A percentile compares a stretch with the other conserved stretches of the same genome.
Evolutionary conservation across 2,113 vertebrate genomes (phyloP).

Genomic region (Oryzias celebensis): DNA sequence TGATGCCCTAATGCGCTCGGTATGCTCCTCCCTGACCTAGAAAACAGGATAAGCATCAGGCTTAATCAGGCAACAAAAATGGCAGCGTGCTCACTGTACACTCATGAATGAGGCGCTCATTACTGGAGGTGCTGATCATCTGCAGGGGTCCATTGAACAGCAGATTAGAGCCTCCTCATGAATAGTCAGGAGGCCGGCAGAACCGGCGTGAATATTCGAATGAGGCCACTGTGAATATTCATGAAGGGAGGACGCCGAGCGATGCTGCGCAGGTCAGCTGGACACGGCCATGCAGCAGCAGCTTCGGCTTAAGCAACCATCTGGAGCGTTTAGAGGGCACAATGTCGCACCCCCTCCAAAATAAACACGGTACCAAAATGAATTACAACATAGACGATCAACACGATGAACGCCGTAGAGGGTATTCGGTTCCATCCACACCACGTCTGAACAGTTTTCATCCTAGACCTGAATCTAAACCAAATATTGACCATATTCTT

Average conservation of each 20-base stretch:
- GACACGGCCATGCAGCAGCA: constrained; percentile 15
- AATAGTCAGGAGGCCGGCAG: constrained; percentile 53
- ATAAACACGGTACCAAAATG: constrained; percentile 3
- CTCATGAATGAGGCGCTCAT: constrained; percentile 23
- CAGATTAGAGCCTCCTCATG: constrained; percentile 24
- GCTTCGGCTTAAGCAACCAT: constrained; percentile 54
- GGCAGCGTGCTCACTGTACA: constrained; percentile 46
- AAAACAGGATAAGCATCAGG: constrained; percentile 48
- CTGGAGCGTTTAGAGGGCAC: constrained; percentile 59
- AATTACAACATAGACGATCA: constrained; percentile 24
- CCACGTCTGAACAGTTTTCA: background rate
- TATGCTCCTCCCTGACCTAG: constrained; percentile 54
- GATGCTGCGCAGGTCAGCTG: constrained; percentile 27
- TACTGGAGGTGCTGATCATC: background rate
- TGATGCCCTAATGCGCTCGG: constrained; percentile 33
- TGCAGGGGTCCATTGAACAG: background rate
- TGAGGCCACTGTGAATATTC: constrained; percentile 63
- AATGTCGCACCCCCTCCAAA: constrained; percentile 18
- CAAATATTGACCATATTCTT: no score
- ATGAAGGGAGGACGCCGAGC: constrained; percentile 28
- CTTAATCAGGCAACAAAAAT: constrained; percentile 51
- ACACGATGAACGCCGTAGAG: no score
- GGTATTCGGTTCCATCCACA: no score
- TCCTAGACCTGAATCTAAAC: background rate
- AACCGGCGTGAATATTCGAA: constrained; percentile 63